A percentile compares a stretch with the other conserved stretches of the same genome.
These are phyloP conservation scores for Megalops atlanticus DNA, from an alignment of 2,113 vertebrate genomes.

Conservation along the genomic window DNA sequence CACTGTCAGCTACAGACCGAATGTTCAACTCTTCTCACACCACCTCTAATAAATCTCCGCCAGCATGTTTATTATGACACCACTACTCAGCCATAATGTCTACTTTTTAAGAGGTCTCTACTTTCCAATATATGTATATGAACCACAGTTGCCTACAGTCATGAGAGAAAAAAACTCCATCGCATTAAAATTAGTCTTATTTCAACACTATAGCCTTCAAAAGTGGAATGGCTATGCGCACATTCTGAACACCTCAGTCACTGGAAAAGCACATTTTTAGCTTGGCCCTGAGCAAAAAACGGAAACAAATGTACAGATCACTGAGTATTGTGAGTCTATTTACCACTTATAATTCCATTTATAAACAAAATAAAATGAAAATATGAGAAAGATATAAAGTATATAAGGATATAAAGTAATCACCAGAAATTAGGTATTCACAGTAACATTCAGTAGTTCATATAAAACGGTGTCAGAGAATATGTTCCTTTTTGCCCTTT, in stretches of 20 bases:
- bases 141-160: constrained; percentile 2
- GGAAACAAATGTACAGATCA: background rate
- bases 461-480: background rate
- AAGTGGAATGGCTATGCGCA: constrained; percentile 5
- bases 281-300: background rate
- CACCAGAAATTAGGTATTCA: background rate
- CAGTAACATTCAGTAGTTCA: background rate
- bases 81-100: too few relatives aligned
- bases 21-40: too few relatives aligned
- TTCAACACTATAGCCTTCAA: background rate
- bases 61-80: too few relatives aligned
- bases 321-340: background rate
- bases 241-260: background rate
- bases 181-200: background rate
- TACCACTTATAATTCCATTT: background rate
- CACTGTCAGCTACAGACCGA: too few relatives aligned
- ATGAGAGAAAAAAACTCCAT: background rate
- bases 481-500: background rate
- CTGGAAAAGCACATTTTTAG: background rate
- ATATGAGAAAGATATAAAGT: background rate
- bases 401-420: background rate
- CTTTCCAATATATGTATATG: background rate
- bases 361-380: background rate
- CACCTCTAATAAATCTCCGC: too few relatives aligned
- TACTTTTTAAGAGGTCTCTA: too few relatives aligned